Percentiles rank a stretch among this genome's conserved stretches.
phyloP scores from a whole-genome alignment of 1,140 invertebrate genomes.

The Rhynchophorus ferrugineus region DNA sequence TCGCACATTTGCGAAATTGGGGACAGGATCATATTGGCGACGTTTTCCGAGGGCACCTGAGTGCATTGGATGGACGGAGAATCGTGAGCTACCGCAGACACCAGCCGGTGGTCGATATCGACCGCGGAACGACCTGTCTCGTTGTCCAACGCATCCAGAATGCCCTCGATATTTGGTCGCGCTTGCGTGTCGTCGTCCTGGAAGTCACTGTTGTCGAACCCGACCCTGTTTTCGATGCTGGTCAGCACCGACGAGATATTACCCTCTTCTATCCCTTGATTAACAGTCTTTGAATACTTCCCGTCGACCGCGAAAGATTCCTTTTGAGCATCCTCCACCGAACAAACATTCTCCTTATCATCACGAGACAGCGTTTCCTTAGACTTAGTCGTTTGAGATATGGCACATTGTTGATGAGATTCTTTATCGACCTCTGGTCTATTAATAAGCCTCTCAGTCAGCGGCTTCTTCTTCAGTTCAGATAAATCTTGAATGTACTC shows the following conservation, averaged over 20 bases:
- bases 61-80: slow-evolving; percentile 29
- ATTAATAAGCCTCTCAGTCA: background rate
- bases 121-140: background rate
- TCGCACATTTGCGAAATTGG: slow-evolving; percentile 47
- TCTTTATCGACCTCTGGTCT: background rate
- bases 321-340: background rate
- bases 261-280: background rate
- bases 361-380: background rate
- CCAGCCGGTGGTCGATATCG: background rate
- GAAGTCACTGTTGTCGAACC: slow-evolving; percentile 6
- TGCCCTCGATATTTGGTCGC: slow-evolving; percentile 23
- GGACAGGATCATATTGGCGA: slow-evolving; percentile 37
- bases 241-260: background rate
- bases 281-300: too few species aligned
- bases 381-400: too few species aligned
- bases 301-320: background rate
- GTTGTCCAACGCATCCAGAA: slow-evolving; percentile 16
- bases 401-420: too few species aligned
- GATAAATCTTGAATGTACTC: slow-evolving; percentile 34
- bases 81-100: slow-evolving; percentile 16
- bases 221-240: background rate
- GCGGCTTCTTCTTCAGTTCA: slow-evolving; percentile 17
- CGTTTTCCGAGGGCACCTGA: slow-evolving; percentile 11
- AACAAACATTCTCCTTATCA: background rate
- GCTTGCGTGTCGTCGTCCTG: slow-evolving; percentile 17